Base-by-base conservation (phyloP, 2,888 invertebrate genomes). In the Nineta flava region DNA sequence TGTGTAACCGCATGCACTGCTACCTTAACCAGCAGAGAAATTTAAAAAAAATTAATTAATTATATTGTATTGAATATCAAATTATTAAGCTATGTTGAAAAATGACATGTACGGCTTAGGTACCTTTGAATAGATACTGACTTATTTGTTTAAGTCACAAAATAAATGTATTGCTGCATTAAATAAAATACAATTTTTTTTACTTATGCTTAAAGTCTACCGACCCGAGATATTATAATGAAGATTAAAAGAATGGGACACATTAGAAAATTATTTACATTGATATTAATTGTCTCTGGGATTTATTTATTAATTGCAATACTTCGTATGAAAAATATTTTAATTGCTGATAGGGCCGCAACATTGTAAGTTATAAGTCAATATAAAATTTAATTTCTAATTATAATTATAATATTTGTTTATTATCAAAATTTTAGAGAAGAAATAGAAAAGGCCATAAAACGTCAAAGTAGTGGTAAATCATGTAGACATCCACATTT, bases 401-500 rank as follows among this genome's bases (percentile, higher is more conserved):
- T 40, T 40, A 5, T n/a, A n/a, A 26, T 7, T 26, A 13, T 40
- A 16, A 41, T 46, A 43, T 17, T 17, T 45, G 47, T 32, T 31
- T 49, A 52, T 35, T 17, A 31, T 17, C 47, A 45, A 35, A 50
- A 43, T 60, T 62, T 15, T 53, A 74, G 74, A 31, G 58, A 65
- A 55, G 62, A 67, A 53, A 73, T 74, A 47, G 68, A 72, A 53
- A 63, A 69, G 49, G 60, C 69, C 5, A 72, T 74, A 53, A 63
- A 66, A 51, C 65, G 67, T 1, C 56, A 61, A 48, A 63, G 65
- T 49, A 72, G 69, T 59, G 64, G 63, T 50, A 63, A 65, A 45
- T 73, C 75, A 21, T 85, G 85, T 56, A 76, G 74, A 55, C 74
- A 79, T 57, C 84, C 85, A 0, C 64, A 72, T 47, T 64, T 86